Percentiles rank a stretch among this genome's conserved stretches.
These are phyloP conservation scores for Epinotia ramella DNA, from an alignment of 2,888 invertebrate genomes.

Conservation along the genomic window DNA sequence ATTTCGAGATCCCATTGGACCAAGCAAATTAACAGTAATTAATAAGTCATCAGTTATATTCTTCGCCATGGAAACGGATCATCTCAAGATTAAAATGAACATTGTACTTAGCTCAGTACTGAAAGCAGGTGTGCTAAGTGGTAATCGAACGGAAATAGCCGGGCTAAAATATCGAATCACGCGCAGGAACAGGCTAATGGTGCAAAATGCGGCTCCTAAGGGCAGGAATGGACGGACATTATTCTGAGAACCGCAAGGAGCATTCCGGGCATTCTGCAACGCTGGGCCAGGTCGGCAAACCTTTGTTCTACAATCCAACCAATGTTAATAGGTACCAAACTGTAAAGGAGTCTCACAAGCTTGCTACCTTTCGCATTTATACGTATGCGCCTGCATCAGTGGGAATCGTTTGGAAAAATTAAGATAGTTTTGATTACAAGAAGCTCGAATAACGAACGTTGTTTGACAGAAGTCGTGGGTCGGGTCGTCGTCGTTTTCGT, in stretches of 20 bases:
- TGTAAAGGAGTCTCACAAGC: background rate
- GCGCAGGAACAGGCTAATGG: constrained; percentile 38
- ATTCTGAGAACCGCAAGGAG: constrained; percentile 65
- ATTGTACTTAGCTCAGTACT: constrained; percentile 14
- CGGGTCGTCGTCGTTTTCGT: too few species aligned
- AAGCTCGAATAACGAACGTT: background rate
- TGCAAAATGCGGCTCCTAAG: constrained; percentile 44
- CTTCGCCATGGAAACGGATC: constrained; percentile 16
- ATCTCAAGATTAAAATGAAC: constrained; percentile 25
- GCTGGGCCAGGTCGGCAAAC: constrained; percentile 52
- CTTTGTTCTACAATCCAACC: constrained; percentile 21
- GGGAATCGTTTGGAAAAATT: constrained; percentile 19
- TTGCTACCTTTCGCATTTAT: constrained; percentile 10
- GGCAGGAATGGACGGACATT: constrained; percentile 59
- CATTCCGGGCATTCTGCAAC: constrained; percentile 64
- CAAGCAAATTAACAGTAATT: constrained; percentile 32
- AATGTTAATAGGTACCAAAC: constrained; percentile 1
- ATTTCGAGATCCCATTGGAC: constrained; percentile 30
- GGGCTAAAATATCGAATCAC: constrained; percentile 39
- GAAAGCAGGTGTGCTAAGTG: constrained; percentile 25
- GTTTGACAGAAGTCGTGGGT: too few species aligned
- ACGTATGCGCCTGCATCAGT: constrained; percentile 16
- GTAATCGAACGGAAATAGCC: constrained; percentile 28
- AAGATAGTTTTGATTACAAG: background rate
- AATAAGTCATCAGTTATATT: constrained; percentile 34